Evolutionary conservation across 2,888 invertebrate species (phyloP), one percentile per base, ranked within the genome.

Genomic region (Spatulosminthurus flaviceps): DNA sequence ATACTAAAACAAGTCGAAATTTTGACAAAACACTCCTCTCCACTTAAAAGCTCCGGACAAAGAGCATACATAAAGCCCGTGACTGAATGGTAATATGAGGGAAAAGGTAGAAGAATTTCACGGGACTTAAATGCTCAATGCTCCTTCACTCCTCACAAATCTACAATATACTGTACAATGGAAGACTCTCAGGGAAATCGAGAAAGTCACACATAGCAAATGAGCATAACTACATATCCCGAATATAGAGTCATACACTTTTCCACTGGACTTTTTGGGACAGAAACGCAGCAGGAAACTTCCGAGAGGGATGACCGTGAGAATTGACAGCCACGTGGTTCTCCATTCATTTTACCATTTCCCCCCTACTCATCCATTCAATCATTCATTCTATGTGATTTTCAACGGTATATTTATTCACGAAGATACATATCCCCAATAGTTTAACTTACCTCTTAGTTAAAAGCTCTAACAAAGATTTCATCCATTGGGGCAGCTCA

Each of bases 301-400:
- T 84, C 84, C 84, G 84, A 83, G 81, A 51, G 79, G 79, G 80
- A 81, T 82, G 83, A 83, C 83, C 82, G 83, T 83, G 84, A 84
- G 84, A 84, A 84, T 82, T 83, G 84, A 82, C 82, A 82, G 83
- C 84, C 84, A 84, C 84, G 84, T 84, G 84, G 83, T 83, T 26
- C 41, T 42, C 51, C 70, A 77, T 77, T 67, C 66, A 66, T 9
- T 64, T 21, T 4, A 64, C 64, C 69, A 77, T 77, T 51, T 77
- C 69, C 77, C 77, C 67, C 72, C n/a, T n/a, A 72, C 34, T 81
- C 82, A 79, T 80, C 60, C 77, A 80, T 79, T 79, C 80, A 79
- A 75, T 66, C 78, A 79, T 78, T 51, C 75, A 76, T 75, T 64
- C 64, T 66, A 76, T 64, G 22, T 66, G 22, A 34, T 29, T 66